Base-by-base conservation (phyloP, 2,797 vertebrate genomes). In the Neosalanx taihuensis region DNA sequence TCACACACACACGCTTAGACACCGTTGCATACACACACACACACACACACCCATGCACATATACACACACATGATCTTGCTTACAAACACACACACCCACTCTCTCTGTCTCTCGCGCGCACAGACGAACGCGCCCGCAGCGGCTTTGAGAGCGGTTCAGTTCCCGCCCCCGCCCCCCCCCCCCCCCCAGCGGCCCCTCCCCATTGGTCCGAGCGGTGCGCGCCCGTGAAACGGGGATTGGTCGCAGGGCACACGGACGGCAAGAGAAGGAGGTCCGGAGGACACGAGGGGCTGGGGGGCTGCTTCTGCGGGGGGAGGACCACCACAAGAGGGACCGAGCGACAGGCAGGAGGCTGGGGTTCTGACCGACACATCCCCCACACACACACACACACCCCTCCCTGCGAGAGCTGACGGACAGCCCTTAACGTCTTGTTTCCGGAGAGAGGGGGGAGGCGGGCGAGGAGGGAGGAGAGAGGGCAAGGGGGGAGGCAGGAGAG, bases 111-210 rank as follows among this genome's bases (percentile, higher is more conserved):
- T 17, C 51, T 4, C 51, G 1, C 5, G 18, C 51, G 18, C 51
- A 51, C 9, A 51, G 15, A 17, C 51, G 18, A 17, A 53, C 17
- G 18, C 51, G 18, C 18, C 13, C 92, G 91, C 90, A 91, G 90
- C 92, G 93, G 92, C 92, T 92, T 93, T 92, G 92, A 67, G 92
- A 92, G 91, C 91, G 90, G 90, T 92, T 91, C 91, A 91, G 78
- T 71, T 86, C 88, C 90, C 86, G 79, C 92, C 92, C 88, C 91
- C 91, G 65, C 87, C n/a, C n/a, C n/a, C n/a, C 92, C 92, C 88
- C 29, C 23, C 23, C 23, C 23, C 23, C 23, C 23, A 26, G 23
- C 72, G 12, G 10, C 37, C 88, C 88, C 82, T 83, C 83, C 89
- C 85, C 83, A 93, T 92, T 92, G 93, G 91, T 76, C 84, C 85